Percentiles rank a stretch among this genome's conserved stretches.
Evolutionary conservation across 2,113 vertebrate genomes (phyloP).

Genomic region (Tetrax tetrax): DNA sequence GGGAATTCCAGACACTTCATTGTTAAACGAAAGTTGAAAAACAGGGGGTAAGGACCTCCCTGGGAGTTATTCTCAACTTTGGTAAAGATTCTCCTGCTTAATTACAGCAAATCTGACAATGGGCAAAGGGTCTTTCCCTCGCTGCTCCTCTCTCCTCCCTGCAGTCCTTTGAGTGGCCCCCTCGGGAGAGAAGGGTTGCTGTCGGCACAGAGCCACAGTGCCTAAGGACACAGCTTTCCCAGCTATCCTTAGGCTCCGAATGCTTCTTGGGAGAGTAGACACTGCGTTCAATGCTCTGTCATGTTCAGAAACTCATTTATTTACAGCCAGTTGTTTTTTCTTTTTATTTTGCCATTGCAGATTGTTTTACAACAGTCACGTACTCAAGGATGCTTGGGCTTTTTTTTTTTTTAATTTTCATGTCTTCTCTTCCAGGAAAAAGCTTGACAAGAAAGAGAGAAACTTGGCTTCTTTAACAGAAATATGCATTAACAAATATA

Average conservation of each 20-base stretch:
- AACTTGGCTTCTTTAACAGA: neutral
- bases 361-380: neutral
- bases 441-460: neutral
- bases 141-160: neutral
- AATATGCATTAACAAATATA: neutral
- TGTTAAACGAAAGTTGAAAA: neutral
- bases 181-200: neutral
- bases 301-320: neutral
- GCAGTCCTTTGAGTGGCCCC: neutral
- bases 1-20: neutral
- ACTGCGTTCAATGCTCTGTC: neutral
- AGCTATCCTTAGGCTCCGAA: accelerated
- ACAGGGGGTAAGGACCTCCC: neutral
- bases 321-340: neutral
- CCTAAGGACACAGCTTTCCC: neutral
- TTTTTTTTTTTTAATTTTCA: neutral
- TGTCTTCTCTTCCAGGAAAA: neutral
- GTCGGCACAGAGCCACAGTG: neutral
- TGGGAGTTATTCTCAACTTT: neutral
- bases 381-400: accelerated
- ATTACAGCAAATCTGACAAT: neutral
- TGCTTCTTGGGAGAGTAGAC: neutral
- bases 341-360: neutral
- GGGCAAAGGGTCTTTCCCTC: neutral
- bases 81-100: neutral